Percentiles rank a stretch among this genome's conserved stretches.
phyloP scores from a whole-genome alignment of 2,113 vertebrate genomes.

The Dipodomys ordii region DNA sequence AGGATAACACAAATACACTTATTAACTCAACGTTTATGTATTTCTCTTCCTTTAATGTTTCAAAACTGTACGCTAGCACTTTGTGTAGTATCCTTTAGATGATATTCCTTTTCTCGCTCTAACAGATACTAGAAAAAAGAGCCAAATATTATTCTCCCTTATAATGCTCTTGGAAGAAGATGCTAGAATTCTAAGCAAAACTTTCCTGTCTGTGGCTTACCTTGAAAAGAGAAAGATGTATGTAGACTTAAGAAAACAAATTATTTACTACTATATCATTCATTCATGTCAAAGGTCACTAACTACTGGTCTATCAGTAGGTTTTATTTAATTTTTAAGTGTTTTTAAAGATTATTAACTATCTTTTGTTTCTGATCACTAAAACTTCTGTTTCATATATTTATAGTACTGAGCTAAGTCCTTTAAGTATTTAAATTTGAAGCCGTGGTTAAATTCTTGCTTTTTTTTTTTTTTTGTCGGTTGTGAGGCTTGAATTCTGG shows the following conservation, averaged over 20 bases:
- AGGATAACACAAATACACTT: background rate
- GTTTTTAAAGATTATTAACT: slow-evolving; percentile 39
- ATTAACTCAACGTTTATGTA: slow-evolving; percentile 7
- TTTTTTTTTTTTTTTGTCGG: too few relatives aligned
- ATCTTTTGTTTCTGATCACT: background rate
- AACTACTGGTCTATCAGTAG: background rate
- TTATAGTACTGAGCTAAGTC: background rate
- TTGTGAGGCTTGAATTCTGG: too few relatives aligned
- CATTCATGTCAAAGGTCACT: slow-evolving; percentile 22
- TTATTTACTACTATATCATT: slow-evolving; percentile 13
- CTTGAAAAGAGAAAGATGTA: background rate
- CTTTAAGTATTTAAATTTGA: slow-evolving; percentile 20
- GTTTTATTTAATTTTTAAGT: slow-evolving; percentile 39
- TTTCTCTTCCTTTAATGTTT: slow-evolving; percentile 1
- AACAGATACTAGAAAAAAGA: background rate
- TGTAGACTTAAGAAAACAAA: slow-evolving; percentile 8
- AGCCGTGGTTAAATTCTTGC: background rate
- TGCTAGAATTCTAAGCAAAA: slow-evolving; percentile 35
- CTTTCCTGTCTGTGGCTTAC: background rate
- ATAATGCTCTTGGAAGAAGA: background rate
- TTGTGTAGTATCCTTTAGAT: background rate
- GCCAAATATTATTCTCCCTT: background rate
- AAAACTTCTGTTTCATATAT: background rate
- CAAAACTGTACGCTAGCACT: slow-evolving; percentile 14
- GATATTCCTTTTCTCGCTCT: background rate